Conservation (phyloP, 2,888 invertebrate species). For the Cremastobaeus sp. region DNA sequence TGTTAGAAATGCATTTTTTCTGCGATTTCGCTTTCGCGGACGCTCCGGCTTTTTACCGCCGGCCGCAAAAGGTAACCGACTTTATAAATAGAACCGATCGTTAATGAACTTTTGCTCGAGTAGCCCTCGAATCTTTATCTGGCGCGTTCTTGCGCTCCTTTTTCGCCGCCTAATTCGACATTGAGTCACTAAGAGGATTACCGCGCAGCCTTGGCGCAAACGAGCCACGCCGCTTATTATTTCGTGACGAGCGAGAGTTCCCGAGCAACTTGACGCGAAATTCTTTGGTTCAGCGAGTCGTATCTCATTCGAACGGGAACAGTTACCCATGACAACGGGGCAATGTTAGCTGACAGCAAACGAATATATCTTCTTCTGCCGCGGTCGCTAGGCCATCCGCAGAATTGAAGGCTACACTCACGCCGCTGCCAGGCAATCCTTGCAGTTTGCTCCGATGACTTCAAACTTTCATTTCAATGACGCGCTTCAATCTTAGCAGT, state of each 20-base stretch:
- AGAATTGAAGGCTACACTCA: slow-evolving; percentile 43
- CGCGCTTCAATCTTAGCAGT: too few species aligned
- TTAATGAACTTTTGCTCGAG: slow-evolving; percentile 43
- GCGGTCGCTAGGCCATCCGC: slow-evolving; percentile 28
- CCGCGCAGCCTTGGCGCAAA: slow-evolving; percentile 62
- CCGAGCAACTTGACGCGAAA: slow-evolving; percentile 54
- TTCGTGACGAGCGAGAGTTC: slow-evolving; percentile 56
- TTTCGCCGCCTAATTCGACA: slow-evolving; percentile 61
- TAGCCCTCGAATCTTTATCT: slow-evolving; percentile 32
- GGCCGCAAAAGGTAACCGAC: slow-evolving; percentile 14
- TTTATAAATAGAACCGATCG: slow-evolving; percentile 35
- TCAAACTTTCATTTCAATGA: slow-evolving; percentile 37
- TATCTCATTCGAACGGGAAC: slow-evolving; percentile 50
- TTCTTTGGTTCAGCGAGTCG: slow-evolving; percentile 51
- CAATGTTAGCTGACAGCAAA: slow-evolving; percentile 54
- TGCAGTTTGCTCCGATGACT: slow-evolving; percentile 38
- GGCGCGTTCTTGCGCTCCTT: slow-evolving; percentile 29
- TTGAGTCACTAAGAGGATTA: slow-evolving; percentile 63
- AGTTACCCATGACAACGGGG: slow-evolving; percentile 51
- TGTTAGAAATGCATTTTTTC: slow-evolving; percentile 9
- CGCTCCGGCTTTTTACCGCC: not conserved
- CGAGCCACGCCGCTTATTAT: slow-evolving; percentile 60
- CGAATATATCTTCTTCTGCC: slow-evolving; percentile 54
- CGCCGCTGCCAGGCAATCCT: slow-evolving; percentile 37
- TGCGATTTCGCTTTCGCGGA: not conserved